phyloP scores from a whole-genome alignment of 2,113 vertebrate genomes.

The Bagarius yarrelli region DNA sequence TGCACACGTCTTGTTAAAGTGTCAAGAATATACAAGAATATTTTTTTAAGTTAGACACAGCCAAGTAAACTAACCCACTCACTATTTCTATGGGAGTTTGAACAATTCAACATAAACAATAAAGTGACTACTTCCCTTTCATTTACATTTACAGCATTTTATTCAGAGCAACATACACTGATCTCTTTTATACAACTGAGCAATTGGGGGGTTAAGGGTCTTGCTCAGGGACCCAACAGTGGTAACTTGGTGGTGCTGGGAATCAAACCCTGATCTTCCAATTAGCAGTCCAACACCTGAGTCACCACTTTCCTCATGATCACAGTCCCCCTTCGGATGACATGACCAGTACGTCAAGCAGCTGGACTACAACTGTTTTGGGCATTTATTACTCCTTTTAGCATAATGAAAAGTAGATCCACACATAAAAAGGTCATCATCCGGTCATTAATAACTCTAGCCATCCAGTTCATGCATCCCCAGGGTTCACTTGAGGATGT shows the following conservation, averaged over 20 bases:
- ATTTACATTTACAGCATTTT: no score
- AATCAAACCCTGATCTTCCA: no score
- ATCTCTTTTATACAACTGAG: no score
- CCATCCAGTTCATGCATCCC: constrained; percentile 17
- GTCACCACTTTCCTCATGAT: no score
- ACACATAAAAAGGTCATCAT: constrained; percentile 26
- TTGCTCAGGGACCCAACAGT: no score
- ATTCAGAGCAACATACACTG: no score
- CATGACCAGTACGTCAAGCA: constrained; percentile 9
- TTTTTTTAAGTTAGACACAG: background rate
- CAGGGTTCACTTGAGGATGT: constrained; percentile 42
- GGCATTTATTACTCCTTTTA: constrained; percentile 25
- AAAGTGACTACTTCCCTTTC: no score
- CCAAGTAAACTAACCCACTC: background rate
- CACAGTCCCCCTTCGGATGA: background rate
- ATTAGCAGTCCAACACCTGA: no score
- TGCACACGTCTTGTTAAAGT: no score
- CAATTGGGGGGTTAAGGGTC: no score
- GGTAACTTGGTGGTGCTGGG: no score
- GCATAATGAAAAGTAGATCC: constrained; percentile 10
- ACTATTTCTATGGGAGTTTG: background rate
- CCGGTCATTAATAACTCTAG: constrained; percentile 30
- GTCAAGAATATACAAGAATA: background rate
- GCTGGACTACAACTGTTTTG: background rate
- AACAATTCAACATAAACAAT: background rate